phyloP scores from a whole-genome alignment of 2,888 invertebrate genomes.

The Nudaria mundana region DNA sequence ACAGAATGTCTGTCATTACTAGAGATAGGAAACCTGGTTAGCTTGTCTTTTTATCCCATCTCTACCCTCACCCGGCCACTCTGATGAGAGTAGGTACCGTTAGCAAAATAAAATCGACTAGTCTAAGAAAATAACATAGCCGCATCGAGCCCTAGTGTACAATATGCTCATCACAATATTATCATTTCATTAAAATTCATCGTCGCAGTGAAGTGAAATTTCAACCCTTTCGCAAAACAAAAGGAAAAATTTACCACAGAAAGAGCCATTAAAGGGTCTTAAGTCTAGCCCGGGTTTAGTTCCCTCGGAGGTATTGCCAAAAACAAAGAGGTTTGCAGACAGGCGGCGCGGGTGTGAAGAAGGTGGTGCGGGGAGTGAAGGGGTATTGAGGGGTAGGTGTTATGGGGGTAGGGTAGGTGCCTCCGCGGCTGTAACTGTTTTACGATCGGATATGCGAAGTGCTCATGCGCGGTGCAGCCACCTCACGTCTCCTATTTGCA shows the following conservation, averaged over 20 bases:
- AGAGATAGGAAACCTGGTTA: too few species aligned
- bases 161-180: conserved; percentile 32
- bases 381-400: conserved; percentile 30
- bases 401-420: conserved; percentile 36
- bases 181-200: conserved; percentile 48
- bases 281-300: conserved; percentile 66
- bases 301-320: conserved; percentile 64
- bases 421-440: conserved; percentile 67
- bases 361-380: conserved; percentile 23
- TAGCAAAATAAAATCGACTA: too few species aligned
- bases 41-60: too few species aligned
- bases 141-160: conserved; percentile 14
- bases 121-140: background rate
- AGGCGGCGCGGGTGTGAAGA: conserved; percentile 42
- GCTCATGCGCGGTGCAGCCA: conserved; percentile 73
- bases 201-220: conserved; percentile 12
- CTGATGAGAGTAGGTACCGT: too few species aligned
- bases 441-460: conserved; percentile 73
- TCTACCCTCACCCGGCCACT: too few species aligned
- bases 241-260: conserved; percentile 59
- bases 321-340: conserved; percentile 76
- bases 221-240: conserved; percentile 54
- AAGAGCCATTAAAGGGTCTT: conserved; percentile 75
- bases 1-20: too few species aligned
- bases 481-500: conserved; percentile 66